A percentile compares a stretch with the other conserved stretches of the same genome.
These are phyloP conservation scores for Drosophila pseudotakahashii DNA, from an alignment of 2,888 invertebrate genomes.

Conservation along the genomic window DNA sequence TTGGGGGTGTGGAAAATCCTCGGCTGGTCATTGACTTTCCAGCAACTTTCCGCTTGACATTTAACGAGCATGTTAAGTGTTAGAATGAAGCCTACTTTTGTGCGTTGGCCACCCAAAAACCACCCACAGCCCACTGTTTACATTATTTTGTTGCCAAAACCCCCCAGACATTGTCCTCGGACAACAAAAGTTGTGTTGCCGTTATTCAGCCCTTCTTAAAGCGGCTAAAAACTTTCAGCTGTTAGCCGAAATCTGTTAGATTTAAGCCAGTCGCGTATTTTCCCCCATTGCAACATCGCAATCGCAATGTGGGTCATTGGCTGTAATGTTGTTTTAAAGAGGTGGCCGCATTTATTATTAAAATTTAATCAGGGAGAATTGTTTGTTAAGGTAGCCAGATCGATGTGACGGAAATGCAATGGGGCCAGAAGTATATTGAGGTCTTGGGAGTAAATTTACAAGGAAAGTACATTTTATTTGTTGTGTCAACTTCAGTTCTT, in stretches of 20 bases:
- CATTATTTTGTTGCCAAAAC: conserved; percentile 31
- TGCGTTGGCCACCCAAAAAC: conserved; percentile 25
- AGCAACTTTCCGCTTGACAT: conserved; percentile 74
- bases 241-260: conserved; percentile 45
- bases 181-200: conserved; percentile 69
- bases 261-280: conserved; percentile 19
- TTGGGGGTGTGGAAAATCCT: conserved; percentile 38
- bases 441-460: background rate
- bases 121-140: conserved; percentile 14
- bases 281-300: conserved; percentile 23
- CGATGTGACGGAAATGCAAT: conserved; percentile 5
- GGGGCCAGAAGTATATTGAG: background rate
- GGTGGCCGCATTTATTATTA: conserved; percentile 35
- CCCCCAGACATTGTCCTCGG: conserved; percentile 67
- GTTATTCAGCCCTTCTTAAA: conserved; percentile 42
- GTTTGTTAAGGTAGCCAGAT: conserved; percentile 26
- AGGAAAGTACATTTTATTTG: too few species aligned
- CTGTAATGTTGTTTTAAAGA: conserved; percentile 42
- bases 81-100: conserved; percentile 77
- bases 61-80: conserved; percentile 78
- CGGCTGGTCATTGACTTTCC: conserved; percentile 71
- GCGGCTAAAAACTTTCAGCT: conserved; percentile 29
- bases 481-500: too few species aligned
- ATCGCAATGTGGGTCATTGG: conserved; percentile 47
- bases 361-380: conserved; percentile 38